A percentile compares a stretch with the other conserved stretches of the same genome.
Conservation (phyloP, 1,140 invertebrate genomes). For the Trichoplusia ni region DNA sequence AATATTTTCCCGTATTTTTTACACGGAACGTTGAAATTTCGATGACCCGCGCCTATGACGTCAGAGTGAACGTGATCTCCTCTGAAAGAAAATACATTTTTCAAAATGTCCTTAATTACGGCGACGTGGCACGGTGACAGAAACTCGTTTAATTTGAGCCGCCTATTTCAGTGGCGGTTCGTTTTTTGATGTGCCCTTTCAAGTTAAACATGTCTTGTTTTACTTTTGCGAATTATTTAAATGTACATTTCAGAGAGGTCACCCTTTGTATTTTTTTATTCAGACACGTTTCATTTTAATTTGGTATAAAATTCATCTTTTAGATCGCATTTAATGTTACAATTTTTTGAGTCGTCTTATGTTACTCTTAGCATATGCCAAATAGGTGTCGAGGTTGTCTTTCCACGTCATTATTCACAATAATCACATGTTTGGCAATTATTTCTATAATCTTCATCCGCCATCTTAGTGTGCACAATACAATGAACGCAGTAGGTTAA, state of each 20-base stretch:
- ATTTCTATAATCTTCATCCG: conserved; percentile 10
- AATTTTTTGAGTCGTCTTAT: too few species aligned
- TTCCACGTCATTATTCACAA: too few species aligned
- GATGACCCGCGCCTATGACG: conserved; percentile 44
- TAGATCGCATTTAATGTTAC: too few species aligned
- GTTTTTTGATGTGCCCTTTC: too few species aligned
- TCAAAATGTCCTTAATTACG: conserved; percentile 49
- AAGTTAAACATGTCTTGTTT: too few species aligned
- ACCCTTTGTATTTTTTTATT: too few species aligned
- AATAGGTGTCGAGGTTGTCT: too few species aligned
- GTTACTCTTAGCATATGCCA: too few species aligned
- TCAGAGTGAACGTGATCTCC: conserved; percentile 42
- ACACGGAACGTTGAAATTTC: conserved; percentile 39
- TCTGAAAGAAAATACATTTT: conserved; percentile 62
- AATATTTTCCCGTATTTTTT: not conserved
- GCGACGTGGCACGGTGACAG: conserved; percentile 37
- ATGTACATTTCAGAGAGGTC: too few species aligned
- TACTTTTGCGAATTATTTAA: too few species aligned
- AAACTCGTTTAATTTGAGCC: conserved; percentile 40
- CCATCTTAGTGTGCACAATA: conserved; percentile 17
- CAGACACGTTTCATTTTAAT: too few species aligned
- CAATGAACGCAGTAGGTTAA: conserved; percentile 13
- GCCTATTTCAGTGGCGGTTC: not conserved
- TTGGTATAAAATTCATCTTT: too few species aligned
- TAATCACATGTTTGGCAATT: conserved; percentile 7